A percentile compares a stretch with the other conserved stretches of the same genome.
These are phyloP conservation scores for Catostylus mosaicus DNA, from an alignment of 30 jellyfish, hydroid and myxozoan genomes.

Conservation along the genomic window DNA sequence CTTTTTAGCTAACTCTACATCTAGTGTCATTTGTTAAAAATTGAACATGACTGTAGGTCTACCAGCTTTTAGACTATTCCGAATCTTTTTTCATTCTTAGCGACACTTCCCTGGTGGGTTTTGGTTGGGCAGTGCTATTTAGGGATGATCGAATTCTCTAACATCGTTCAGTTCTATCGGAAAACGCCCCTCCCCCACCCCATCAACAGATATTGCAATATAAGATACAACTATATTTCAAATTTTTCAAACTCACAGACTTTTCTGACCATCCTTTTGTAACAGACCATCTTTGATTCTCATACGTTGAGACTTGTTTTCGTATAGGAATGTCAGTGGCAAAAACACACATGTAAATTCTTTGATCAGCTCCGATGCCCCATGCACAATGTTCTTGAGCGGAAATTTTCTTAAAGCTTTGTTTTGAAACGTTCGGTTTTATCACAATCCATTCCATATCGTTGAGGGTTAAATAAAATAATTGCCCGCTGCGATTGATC, in stretches of 20 bases:
- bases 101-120: too few relatives aligned
- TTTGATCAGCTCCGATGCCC: slow-evolving; percentile 94
- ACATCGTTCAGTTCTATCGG: too few relatives aligned
- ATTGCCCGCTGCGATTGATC: slow-evolving; percentile 30
- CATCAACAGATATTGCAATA: too few relatives aligned
- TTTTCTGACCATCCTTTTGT: slow-evolving; percentile 77
- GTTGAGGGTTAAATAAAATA: slow-evolving; percentile 4
- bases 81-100: too few relatives aligned
- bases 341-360: slow-evolving; percentile 70
- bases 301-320: slow-evolving; percentile 70
- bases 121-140: too few relatives aligned
- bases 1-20: too few relatives aligned
- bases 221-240: too few relatives aligned
- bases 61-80: too few relatives aligned
- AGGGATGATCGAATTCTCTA: too few relatives aligned
- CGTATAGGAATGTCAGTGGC: slow-evolving; percentile 86
- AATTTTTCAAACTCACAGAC: slow-evolving; percentile 71
- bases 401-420: slow-evolving; percentile 65
- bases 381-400: slow-evolving; percentile 84
- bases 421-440: slow-evolving; percentile 38
- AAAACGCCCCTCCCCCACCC: too few relatives aligned
- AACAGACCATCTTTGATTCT: slow-evolving; percentile 91
- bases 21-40: too few relatives aligned
- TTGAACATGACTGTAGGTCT: too few relatives aligned
- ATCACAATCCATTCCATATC: slow-evolving; percentile 27